Evolutionary conservation across 64 coral and sea anemone species (phyloP), one percentile per base, ranked within the genome.

Genomic region (Acropora yongei): DNA sequence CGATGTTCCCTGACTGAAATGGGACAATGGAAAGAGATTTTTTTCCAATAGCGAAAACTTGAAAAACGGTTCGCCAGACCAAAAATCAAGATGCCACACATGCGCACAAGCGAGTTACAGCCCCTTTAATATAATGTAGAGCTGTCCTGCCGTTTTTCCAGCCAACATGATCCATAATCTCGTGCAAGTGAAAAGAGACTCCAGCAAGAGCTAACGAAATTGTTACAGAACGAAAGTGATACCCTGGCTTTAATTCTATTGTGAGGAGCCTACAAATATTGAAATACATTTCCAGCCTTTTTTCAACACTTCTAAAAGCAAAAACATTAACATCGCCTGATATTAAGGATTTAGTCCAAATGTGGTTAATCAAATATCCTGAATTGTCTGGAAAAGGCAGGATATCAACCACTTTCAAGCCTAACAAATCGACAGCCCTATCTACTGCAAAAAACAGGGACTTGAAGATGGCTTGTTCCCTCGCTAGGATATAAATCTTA

Each of bases 281-380:
- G 49, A 80, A 80, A 80, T 80, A 60, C 49, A 80, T 41, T 41
- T 80, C 30, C 49, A 80, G 49, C 57, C 78, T 50, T 58, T 58
- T 80, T 40, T 57, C 19, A 41, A 49, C 50, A 18, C 51, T 76
- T 76, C 8, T 85, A 48, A 68, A 71, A 18, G 81, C 57, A 84
- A 68, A 84, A 63, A 84, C 45, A 17, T 92, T 45, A 5, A 57
- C 18, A 41, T 84, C 68, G 1, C 90, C 90, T 16, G 44, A 10
- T 50, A 78, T 42, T 47, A 91, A 48, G 41, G 89, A 76, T 76
- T 92, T 92, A 9, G 71, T 75, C 49, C 48, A 77, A 46, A 73
- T 39, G 39, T 91, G 71, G 44, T 86, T 78, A 39, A 86, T 11
- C 44, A 92, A 83, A 57, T 86, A 69, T 50, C 80, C 90, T 46